Percentiles rank a stretch among this genome's conserved stretches.
phyloP scores from a whole-genome alignment of 2,113 vertebrate species.

The Cricetomys ansorgei region DNA sequence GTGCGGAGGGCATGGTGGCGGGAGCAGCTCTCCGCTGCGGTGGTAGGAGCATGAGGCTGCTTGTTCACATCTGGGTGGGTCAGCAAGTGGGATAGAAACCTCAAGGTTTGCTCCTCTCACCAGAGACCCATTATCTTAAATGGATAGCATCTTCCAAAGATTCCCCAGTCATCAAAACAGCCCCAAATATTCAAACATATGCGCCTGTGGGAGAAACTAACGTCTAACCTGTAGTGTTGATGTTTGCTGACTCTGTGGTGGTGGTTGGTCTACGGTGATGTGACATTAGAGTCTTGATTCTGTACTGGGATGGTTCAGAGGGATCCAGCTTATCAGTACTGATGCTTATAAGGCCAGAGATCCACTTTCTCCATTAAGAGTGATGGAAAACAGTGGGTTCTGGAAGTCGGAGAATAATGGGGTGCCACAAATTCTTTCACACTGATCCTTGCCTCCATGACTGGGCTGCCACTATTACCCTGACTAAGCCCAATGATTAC shows the following conservation, averaged over 20 bases:
- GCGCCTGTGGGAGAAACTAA: not conserved
- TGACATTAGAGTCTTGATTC: accelerated
- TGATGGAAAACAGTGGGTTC: accelerated
- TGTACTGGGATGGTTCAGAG: accelerated
- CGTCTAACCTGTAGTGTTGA: not conserved
- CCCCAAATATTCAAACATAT: too few relatives aligned
- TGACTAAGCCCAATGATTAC: not conserved
- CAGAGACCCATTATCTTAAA: not conserved
- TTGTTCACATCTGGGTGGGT: not conserved
- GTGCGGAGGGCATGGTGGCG: not conserved
- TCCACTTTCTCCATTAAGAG: not conserved
- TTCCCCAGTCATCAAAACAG: not conserved
- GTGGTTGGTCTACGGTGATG: too few relatives aligned
- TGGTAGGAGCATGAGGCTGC: not conserved
- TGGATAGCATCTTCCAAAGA: not conserved
- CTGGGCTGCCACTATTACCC: too few relatives aligned
- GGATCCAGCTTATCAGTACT: accelerated
- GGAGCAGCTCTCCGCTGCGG: not conserved
- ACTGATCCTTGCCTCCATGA: too few relatives aligned
- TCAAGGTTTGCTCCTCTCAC: not conserved
- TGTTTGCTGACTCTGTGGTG: too few relatives aligned
- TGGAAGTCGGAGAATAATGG: accelerated
- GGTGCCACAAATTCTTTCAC: not conserved
- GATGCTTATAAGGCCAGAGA: too few relatives aligned
- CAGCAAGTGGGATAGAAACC: not conserved